Evolutionary conservation across 2,113 vertebrate species (phyloP).

Genomic region (Aldabrachelys gigantea): DNA sequence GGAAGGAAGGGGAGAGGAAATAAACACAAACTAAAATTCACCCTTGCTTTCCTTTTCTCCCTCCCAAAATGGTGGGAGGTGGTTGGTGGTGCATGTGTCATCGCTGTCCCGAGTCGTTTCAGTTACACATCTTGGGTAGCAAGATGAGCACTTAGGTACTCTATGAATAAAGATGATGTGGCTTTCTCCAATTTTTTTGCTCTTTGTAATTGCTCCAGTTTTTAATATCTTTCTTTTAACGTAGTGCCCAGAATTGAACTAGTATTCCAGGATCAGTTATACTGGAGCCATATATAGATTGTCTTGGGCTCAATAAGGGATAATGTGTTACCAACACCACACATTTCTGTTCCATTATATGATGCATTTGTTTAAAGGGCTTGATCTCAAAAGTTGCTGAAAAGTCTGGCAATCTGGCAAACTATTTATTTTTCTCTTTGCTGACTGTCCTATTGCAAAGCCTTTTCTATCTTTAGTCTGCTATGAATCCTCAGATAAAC

Average conservation of each 20-base stretch:
- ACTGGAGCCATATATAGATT: too few relatives aligned
- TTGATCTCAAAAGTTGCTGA: neutral
- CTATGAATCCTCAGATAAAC: neutral
- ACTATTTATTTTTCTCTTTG: neutral
- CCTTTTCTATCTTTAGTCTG: neutral
- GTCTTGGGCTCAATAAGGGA: too few relatives aligned
- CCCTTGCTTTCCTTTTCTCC: neutral
- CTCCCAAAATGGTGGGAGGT: neutral
- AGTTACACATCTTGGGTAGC: neutral
- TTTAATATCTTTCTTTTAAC: neutral
- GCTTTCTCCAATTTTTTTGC: neutral
- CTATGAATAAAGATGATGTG: too few relatives aligned
- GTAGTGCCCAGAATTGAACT: neutral
- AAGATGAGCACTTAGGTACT: neutral
- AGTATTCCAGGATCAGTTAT: too few relatives aligned
- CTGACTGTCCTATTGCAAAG: neutral
- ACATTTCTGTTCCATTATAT: too few relatives aligned
- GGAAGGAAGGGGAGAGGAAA: neutral
- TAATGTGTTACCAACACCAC: too few relatives aligned
- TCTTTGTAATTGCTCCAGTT: neutral
- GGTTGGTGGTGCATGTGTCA: neutral
- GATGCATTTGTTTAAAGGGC: too few relatives aligned
- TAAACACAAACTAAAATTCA: neutral
- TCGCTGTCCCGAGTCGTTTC: neutral
- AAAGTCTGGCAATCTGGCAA: neutral